Percentiles rank a stretch among this genome's conserved stretches.
These are phyloP conservation scores for Xestoiulus laeticollis DNA, from an alignment of 2,888 invertebrate species.

Conservation along the genomic window DNA sequence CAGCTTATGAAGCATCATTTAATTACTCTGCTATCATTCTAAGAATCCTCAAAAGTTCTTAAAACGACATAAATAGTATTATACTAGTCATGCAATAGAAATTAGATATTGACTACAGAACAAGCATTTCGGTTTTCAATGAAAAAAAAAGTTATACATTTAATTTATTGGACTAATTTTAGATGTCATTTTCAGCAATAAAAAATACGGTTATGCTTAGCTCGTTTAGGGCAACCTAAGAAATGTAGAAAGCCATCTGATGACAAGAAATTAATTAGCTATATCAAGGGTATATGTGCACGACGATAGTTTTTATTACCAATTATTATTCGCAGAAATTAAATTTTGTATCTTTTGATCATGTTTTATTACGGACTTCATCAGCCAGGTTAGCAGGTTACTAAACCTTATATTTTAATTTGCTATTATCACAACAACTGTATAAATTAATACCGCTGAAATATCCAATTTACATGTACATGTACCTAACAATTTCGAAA, in stretches of 20 bases:
- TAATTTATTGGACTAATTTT: background rate
- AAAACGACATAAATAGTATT: background rate
- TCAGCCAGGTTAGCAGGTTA: background rate
- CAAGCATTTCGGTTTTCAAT: background rate
- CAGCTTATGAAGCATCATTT: background rate
- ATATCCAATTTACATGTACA: background rate
- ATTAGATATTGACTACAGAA: too few species aligned
- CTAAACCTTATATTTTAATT: background rate
- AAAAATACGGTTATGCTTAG: background rate
- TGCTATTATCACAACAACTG: background rate
- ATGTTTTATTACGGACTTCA: background rate
- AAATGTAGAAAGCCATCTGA: background rate
- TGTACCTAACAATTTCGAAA: too few species aligned
- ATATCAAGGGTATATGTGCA: background rate
- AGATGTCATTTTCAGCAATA: background rate
- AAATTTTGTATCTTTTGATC: background rate
- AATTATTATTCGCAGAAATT: background rate
- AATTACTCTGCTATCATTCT: background rate
- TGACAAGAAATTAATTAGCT: background rate
- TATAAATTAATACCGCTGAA: background rate
- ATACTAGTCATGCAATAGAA: too few species aligned
- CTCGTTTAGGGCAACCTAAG: background rate
- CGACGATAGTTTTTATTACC: background rate
- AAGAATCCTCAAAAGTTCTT: background rate
- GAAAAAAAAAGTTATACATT: background rate